Evolutionary conservation across 2,113 vertebrate genomes (phyloP), one percentile per base, ranked within the genome.

Genomic region (Gadus chalcogrammus): DNA sequence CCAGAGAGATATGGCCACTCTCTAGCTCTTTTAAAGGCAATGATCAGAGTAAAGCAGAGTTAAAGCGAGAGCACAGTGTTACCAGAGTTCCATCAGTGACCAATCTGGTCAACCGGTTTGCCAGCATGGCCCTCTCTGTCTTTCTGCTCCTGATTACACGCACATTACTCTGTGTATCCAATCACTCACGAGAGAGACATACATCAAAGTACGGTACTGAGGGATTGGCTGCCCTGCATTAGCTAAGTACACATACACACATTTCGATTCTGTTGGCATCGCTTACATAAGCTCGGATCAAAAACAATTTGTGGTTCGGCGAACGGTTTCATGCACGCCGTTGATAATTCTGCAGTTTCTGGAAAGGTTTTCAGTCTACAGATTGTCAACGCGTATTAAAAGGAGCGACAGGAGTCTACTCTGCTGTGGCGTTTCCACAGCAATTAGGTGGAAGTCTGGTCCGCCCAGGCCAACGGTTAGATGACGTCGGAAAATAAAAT

Each of bases 71-170:
- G 42, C 42, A 48, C 42, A 42, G 42, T 13, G 42, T 68, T 72
- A 77, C 28, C 67, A 76, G 59, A 75, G 73, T 71, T 81, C 80
- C 67, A 81, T 86, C 82, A 65, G 59, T 66, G 55, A 24, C 60
- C 65, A 20, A 66, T 56, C 74, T 72, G 75, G 79, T 77, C 65
- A 71, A 68, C 69, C 42, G 42, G 73, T 70, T 74, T 86, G 84
- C 76, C 80, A 79, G 63, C 67, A 68, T n/a, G 67, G 56, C 42
- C 42, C 42, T 56, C n/a, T 31, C 1, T 62, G 71, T 67, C 38
- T 78, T 82, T 82, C 79, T 88, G 84, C 72, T 85, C 76, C 82
- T 85, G 84, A 92, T 90, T 90, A 88, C 75, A 81, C 22, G 67
- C 82, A 79, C 84, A 85, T 88, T 83, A 85, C 24, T 5, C 22